Base-by-base conservation (phyloP, 2,888 invertebrate species). In the Drosophila barbarae region DNA sequence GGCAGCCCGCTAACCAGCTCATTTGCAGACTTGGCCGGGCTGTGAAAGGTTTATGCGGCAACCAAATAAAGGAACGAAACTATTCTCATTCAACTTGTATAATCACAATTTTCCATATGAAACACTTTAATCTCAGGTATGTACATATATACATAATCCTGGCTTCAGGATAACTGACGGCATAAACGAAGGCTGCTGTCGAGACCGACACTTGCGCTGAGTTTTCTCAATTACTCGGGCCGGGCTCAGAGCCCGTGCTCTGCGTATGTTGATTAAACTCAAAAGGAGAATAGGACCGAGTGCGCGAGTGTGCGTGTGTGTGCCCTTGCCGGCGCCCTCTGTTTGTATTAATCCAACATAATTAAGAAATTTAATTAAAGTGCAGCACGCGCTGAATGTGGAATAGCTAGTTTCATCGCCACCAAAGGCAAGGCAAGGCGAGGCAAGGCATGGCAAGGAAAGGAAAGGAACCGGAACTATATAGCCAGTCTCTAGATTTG, bases 311-410 rank as follows among this genome's bases (percentile, higher is more conserved):
- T 30, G 51, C 15, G 15, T 50, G 42, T 65, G 59, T 60, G 39
- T 55, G 46, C 57, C 42, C 54, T 44, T 57, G 47, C 56, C 64
- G 8, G 46, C 38, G 51, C 52, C 50, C 51, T 69, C 52, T 69
- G 53, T 65, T 28, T 77, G 74, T 73, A 82, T 80, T 80, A 80
- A 80, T 82, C 79, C 80, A 82, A 77, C 80, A 80, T 80, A 80
- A 80, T 80, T 82, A 80, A 82, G 80, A 80, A 80, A 80, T 80
- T 80, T 80, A 80, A 80, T 80, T 80, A 80, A 82, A 80, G 83
- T 80, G 80, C 80, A 79, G 80, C 79, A 77, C 80, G 76, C 64
- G 63, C 74, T 76, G 79, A 79, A 79, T 79, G 71, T 75, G 61
- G 65, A 78, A 77, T 74, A 63, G 71, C 66, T 64, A 46, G 38